These are phyloP conservation scores for Eupristina koningsbergeri DNA, from an alignment of 1,140 invertebrate genomes.

Conservation along the genomic window DNA sequence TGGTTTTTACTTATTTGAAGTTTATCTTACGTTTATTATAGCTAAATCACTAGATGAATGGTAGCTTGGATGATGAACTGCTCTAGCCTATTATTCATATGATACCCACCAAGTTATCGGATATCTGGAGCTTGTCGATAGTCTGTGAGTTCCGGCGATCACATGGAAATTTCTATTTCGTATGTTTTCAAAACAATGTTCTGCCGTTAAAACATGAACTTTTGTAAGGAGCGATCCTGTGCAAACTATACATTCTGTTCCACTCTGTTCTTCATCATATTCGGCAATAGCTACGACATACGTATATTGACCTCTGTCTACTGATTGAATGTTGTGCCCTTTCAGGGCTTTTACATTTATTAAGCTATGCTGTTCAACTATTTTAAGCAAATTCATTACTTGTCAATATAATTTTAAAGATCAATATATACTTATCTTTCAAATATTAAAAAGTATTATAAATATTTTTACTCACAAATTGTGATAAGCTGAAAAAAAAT, in stretches of 20 bases:
- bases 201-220: neutral
- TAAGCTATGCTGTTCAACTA: neutral
- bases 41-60: neutral
- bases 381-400: neutral
- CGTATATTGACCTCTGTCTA: neutral
- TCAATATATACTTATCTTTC: no score
- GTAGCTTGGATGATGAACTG: neutral
- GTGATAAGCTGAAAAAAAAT: neutral
- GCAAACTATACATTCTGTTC: neutral
- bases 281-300: neutral
- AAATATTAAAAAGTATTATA: neutral
- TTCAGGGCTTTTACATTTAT: neutral
- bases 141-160: neutral
- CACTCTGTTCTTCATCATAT: no score
- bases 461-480: neutral
- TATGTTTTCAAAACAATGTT: neutral
- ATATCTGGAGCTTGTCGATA: neutral
- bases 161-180: neutral
- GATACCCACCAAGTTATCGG: neutral
- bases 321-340: neutral
- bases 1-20: no score
- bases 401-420: no score
- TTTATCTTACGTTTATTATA: neutral
- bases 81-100: neutral
- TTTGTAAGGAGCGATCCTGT: neutral